Conservation (phyloP, 2,888 invertebrate species). For the Netelia inedita region DNA sequence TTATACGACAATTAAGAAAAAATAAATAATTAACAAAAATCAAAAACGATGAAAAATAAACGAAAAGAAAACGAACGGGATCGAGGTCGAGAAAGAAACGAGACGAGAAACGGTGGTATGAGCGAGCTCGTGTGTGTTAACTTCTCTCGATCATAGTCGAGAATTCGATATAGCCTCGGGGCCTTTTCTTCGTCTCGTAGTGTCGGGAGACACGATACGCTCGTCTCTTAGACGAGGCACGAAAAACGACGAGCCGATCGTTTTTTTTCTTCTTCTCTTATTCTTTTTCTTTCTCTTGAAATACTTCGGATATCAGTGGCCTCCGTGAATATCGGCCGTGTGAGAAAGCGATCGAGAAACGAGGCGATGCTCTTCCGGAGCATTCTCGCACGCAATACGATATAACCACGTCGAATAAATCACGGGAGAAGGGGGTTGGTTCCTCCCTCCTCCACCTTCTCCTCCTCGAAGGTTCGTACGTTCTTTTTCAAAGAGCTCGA, state of each 20-base stretch:
- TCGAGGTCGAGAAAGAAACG: slow-evolving; percentile 57
- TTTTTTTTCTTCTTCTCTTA: slow-evolving; percentile 6
- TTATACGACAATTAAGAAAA: too few species aligned
- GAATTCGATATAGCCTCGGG: slow-evolving; percentile 47
- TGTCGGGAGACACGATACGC: slow-evolving; percentile 10
- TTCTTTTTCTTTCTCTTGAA: neutral
- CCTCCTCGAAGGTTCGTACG: neutral
- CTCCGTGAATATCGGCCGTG: slow-evolving; percentile 42
- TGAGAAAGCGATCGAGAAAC: neutral
- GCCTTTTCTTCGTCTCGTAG: slow-evolving; percentile 40
- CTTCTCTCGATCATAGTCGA: slow-evolving; percentile 43
- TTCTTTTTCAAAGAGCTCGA: neutral
- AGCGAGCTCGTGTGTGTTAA: slow-evolving; percentile 23
- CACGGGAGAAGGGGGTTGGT: too few species aligned
- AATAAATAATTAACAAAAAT: neutral
- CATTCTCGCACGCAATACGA: slow-evolving; percentile 5
- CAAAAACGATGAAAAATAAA: slow-evolving; percentile 17
- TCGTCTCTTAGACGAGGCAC: slow-evolving; percentile 40
- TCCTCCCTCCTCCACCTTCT: too few species aligned
- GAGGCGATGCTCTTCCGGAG: neutral
- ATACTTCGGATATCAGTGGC: slow-evolving; percentile 60
- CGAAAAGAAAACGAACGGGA: slow-evolving; percentile 37
- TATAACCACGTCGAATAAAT: slow-evolving; percentile 17
- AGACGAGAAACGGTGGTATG: slow-evolving; percentile 28
- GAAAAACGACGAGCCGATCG: slow-evolving; percentile 36